Evolutionary conservation across 2,113 vertebrate genomes (phyloP).

Genomic region (Sinocyclocheilus anophthalmus): DNA sequence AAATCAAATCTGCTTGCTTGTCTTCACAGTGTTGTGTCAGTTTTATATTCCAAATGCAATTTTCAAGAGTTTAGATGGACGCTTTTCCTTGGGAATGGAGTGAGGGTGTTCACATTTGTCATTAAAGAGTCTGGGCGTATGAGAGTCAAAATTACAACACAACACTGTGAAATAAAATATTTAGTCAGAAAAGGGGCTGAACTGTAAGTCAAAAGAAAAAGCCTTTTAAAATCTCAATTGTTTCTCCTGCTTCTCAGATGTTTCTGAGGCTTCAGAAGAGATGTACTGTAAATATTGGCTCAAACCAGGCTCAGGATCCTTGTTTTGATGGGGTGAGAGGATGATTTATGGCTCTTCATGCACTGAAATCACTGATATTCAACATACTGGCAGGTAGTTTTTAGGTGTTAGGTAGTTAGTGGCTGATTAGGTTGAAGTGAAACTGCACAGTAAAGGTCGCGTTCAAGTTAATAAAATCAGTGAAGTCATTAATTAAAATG

Average conservation of each 20-base stretch:
- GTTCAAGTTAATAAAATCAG: neutral
- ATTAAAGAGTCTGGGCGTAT: neutral
- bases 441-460: neutral
- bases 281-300: neutral
- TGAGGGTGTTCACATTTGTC: neutral
- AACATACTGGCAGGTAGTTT: neutral
- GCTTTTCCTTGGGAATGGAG: constrained; percentile 47
- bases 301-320: neutral
- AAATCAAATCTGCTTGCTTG: constrained; percentile 60
- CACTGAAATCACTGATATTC: neutral
- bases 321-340: neutral
- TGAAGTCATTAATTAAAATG: neutral
- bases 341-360: neutral
- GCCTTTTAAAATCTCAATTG: neutral
- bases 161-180: neutral
- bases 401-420: neutral
- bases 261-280: neutral
- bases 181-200: neutral
- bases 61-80: constrained; percentile 53
- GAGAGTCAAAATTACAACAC: neutral
- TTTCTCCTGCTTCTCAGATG: neutral
- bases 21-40: constrained; percentile 44
- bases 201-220: neutral
- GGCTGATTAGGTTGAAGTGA: neutral
- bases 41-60: constrained; percentile 53